phyloP scores from a whole-genome alignment of 2,113 vertebrate genomes.

The Notothenia rossii region DNA sequence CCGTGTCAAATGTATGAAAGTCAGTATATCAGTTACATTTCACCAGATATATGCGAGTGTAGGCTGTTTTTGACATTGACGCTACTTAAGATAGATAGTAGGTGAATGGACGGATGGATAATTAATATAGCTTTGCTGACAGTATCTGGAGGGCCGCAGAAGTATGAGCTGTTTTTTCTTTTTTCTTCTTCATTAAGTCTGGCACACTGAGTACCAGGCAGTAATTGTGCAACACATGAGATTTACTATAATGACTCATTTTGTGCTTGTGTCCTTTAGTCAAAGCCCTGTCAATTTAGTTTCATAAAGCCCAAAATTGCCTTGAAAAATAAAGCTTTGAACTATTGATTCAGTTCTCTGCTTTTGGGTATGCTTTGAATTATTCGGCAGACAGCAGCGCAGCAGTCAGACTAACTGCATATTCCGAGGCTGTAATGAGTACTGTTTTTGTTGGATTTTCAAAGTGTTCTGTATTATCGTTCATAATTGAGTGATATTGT shows the following conservation, averaged over 20 bases:
- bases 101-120: no score
- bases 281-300: slow-evolving; percentile 66
- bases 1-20: background rate
- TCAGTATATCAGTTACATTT: background rate
- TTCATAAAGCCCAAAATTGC: slow-evolving; percentile 66
- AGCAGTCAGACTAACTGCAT: slow-evolving; percentile 49
- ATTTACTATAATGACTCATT: slow-evolving; percentile 65
- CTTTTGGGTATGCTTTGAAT: slow-evolving; percentile 68
- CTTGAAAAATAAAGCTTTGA: slow-evolving; percentile 73
- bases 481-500: slow-evolving; percentile 44
- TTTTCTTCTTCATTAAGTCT: slow-evolving; percentile 47
- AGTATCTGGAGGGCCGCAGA: slow-evolving; percentile 16
- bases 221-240: slow-evolving; percentile 44
- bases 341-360: slow-evolving; percentile 71
- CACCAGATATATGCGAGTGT: background rate
- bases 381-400: slow-evolving; percentile 53
- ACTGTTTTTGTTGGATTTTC: slow-evolving; percentile 57
- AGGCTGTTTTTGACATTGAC: background rate
- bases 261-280: slow-evolving; percentile 58
- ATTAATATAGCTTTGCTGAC: slow-evolving; percentile 8
- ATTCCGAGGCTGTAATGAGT: slow-evolving; percentile 48
- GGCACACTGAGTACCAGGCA: slow-evolving; percentile 37
- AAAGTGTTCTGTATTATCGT: slow-evolving; percentile 29
- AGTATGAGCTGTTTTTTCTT: slow-evolving; percentile 44
- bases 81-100: no score